Percentiles rank a stretch among this genome's conserved stretches.
These are phyloP conservation scores for Drosophila ercepeae DNA, from an alignment of 1,140 invertebrate genomes.

Conservation along the genomic window DNA sequence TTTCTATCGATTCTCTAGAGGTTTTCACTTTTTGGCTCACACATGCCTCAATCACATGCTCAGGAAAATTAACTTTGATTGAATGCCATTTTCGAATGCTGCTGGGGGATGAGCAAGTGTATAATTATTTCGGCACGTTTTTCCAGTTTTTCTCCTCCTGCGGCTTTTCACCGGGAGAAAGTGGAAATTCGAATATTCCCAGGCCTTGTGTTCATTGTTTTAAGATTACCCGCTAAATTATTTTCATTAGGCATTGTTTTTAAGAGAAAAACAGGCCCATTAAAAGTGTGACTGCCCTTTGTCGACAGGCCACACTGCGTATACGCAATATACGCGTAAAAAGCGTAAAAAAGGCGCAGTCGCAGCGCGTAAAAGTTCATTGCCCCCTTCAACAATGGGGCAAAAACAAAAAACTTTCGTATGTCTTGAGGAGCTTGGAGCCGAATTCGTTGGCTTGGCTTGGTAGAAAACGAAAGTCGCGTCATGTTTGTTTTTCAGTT, in stretches of 20 bases:
- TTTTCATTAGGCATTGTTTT: conserved; percentile 27
- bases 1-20: conserved; percentile 35
- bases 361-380: conserved; percentile 53
- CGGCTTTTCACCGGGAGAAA: conserved; percentile 42
- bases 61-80: conserved; percentile 22
- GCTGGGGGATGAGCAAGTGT: conserved; percentile 37
- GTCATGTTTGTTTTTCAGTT: conserved; percentile 53
- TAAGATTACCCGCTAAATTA: conserved; percentile 18
- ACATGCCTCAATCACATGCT: conserved; percentile 8
- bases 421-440: conserved; percentile 50
- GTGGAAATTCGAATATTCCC: conserved; percentile 58
- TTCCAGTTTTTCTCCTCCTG: conserved; percentile 28
- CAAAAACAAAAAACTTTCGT: conserved; percentile 54
- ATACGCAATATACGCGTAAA: conserved; percentile 68
- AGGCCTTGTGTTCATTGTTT: conserved; percentile 18
- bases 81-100: conserved; percentile 23
- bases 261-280: conserved; percentile 5
- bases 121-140: conserved; percentile 32
- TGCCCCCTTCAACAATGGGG: conserved; percentile 28
- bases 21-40: conserved; percentile 35
- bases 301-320: conserved; percentile 47
- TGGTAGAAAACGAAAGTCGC: conserved; percentile 77
- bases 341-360: conserved; percentile 32
- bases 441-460: conserved; percentile 57
- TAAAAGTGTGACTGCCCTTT: conserved; percentile 35